These are phyloP conservation scores for Parotia lawesii DNA, from an alignment of 2,113 vertebrate species.

Conservation along the genomic window DNA sequence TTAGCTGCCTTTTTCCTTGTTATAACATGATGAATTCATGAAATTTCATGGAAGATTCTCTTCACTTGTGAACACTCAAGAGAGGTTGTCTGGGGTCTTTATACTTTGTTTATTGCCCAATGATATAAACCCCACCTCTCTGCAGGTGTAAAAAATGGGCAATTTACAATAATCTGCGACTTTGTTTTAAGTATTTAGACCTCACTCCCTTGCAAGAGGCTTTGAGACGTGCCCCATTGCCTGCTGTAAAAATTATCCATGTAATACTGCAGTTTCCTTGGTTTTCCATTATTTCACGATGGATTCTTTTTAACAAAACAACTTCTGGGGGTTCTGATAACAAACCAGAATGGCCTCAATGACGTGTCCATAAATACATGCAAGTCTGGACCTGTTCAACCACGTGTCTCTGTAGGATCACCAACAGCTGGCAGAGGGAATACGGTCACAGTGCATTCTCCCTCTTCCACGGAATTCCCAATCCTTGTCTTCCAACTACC, in stretches of 20 bases:
- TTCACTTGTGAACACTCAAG: not conserved
- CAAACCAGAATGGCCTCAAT: conserved; percentile 7
- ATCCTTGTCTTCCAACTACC: conserved; percentile 48
- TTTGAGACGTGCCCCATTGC: conserved; percentile 13
- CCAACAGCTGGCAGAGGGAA: conserved; percentile 12
- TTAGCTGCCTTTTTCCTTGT: conserved; percentile 2
- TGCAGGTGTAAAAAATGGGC: not conserved
- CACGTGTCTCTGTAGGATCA: not conserved
- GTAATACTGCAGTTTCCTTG: not conserved
- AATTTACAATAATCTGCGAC: not conserved
- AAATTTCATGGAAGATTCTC: not conserved
- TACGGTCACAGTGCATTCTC: not conserved
- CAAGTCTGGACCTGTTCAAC: conserved; percentile 42
- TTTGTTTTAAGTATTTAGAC: not conserved
- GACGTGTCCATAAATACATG: conserved; percentile 63
- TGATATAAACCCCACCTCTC: not conserved
- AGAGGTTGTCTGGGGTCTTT: not conserved
- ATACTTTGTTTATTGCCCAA: not conserved
- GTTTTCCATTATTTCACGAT: not conserved
- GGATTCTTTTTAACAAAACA: conserved; percentile 31
- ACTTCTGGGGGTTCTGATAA: not conserved
- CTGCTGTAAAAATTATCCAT: not conserved
- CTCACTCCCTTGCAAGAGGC: conserved; percentile 10
- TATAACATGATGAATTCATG: not conserved
- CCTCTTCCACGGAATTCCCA: not conserved